Evolutionary conservation across 2,888 invertebrate genomes (phyloP).

Genomic region (Mayetiola destructor): DNA sequence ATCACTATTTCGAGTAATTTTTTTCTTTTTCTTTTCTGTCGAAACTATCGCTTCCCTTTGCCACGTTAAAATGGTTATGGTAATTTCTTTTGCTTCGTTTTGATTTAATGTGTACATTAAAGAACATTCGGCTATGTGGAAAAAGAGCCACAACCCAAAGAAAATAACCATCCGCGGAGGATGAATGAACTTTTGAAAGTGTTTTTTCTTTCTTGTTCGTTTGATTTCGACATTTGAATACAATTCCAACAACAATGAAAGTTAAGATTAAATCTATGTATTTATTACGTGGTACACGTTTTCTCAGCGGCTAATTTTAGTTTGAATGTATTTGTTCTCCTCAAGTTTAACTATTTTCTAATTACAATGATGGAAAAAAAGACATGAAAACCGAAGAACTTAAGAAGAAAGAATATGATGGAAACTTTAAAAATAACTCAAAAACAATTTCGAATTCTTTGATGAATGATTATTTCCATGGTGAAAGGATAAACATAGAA

Average conservation of each 20-base stretch:
- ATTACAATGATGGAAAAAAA: background rate
- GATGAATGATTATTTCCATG: no score
- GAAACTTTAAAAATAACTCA: background rate
- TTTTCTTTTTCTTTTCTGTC: no score
- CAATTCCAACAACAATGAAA: background rate
- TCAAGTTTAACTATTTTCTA: conserved; percentile 11
- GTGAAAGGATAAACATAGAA: no score
- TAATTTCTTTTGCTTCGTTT: background rate
- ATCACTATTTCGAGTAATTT: no score
- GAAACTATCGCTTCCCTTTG: conserved; percentile 3
- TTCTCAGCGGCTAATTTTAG: background rate
- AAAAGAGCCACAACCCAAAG: no score
- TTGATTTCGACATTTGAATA: no score
- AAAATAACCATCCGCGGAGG: conserved; percentile 1
- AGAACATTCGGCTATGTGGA: no score
- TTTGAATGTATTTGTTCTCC: background rate
- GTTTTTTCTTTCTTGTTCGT: no score
- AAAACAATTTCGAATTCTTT: conserved; percentile 4
- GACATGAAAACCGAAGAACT: no score
- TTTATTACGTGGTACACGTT: background rate
- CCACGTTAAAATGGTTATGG: conserved; percentile 9
- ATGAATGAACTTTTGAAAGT: conserved; percentile 8
- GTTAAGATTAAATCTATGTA: background rate
- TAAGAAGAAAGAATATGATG: background rate
- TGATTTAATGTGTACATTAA: background rate